Base-by-base conservation (phyloP, 64 coral and sea anemone genomes). In the Montipora capricornis region DNA sequence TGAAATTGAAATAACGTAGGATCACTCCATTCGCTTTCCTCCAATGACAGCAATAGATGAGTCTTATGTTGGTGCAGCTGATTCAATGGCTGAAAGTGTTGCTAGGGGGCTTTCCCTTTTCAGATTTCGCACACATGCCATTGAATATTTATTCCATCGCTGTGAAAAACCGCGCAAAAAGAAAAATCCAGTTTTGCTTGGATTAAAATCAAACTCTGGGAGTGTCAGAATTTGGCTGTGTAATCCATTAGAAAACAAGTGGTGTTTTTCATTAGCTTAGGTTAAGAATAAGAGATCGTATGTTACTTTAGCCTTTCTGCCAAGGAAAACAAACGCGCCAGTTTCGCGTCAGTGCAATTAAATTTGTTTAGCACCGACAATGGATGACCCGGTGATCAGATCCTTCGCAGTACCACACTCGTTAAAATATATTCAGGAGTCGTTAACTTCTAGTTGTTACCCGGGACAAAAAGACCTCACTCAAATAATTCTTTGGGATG, bases 51-150 rank as follows among this genome's bases (percentile, higher is more conserved):
- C 19, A 48, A 6, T 86, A 50, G 71, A 86, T 50, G 47, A 69
- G 66, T 8, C 45, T 71, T 22, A 17, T 73, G 82, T 86, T 86
- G 66, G 82, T 50, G 67, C 82, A 86, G 82, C 82, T 86, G 82
- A 86, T 57, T 22, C 19, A 50, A 50, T 55, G 19, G 37, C 14
- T 20, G 8, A 81, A 8, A 5, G 4, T 8, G 82, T 86, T 86
- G 47, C 82, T 59, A 86, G 66, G 82, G 45, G 66, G 66, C 50
- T 49, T 70, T 69, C 47, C 44, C 15, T 86, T 86, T 71, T 86
- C 67, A 86, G 82, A 86, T 86, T 86, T 86, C 45, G 46, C 7
- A 71, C 62, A 86, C 82, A 86, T 86, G 82, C 82, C 82, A 71
- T 11, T 86, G 82, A 71, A 86, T 86, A 86, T 86, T 86, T 20